phyloP scores from a whole-genome alignment of 2,113 vertebrate species.

The Onychostoma macrolepis region DNA sequence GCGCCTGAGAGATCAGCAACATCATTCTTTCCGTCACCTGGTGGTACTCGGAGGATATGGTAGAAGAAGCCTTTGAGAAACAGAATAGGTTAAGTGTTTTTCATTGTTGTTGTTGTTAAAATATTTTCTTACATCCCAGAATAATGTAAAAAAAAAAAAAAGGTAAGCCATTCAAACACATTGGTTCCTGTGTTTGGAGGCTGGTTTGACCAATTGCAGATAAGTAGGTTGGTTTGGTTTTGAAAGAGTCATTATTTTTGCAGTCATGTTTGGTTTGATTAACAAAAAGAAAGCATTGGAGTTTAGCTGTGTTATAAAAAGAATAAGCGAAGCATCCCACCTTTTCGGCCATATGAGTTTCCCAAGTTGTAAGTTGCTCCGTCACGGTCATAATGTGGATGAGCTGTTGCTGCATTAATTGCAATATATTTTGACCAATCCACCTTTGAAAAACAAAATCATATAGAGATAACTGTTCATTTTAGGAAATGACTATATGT shows the following conservation, averaged over 20 bases:
- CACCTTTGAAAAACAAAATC: slow-evolving; percentile 72
- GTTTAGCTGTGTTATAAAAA: neutral
- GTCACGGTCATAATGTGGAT: slow-evolving; percentile 89
- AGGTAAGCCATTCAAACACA: neutral
- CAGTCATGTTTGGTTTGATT: neutral
- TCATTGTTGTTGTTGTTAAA: neutral
- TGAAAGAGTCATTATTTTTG: neutral
- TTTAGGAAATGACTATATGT: neutral
- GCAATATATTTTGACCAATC: slow-evolving; percentile 89
- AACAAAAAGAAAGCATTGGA: neutral
- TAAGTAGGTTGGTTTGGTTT: neutral
- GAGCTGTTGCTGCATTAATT: slow-evolving; percentile 90
- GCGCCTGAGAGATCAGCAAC: slow-evolving; percentile 78
- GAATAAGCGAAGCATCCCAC: slow-evolving; percentile 47
- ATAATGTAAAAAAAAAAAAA: neutral
- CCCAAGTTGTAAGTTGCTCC: slow-evolving; percentile 94
- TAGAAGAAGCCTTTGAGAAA: slow-evolving; percentile 80
- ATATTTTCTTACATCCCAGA: neutral
- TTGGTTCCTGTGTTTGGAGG: neutral
- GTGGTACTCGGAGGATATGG: slow-evolving; percentile 86
- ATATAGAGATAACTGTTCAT: neutral
- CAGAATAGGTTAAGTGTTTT: neutral
- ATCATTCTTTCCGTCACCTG: slow-evolving; percentile 65
- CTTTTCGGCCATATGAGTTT: slow-evolving; percentile 82
- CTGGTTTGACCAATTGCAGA: neutral